A percentile compares a stretch with the other conserved stretches of the same genome.
Conservation (phyloP, 2,888 invertebrate genomes). For the Selenia dentaria region DNA sequence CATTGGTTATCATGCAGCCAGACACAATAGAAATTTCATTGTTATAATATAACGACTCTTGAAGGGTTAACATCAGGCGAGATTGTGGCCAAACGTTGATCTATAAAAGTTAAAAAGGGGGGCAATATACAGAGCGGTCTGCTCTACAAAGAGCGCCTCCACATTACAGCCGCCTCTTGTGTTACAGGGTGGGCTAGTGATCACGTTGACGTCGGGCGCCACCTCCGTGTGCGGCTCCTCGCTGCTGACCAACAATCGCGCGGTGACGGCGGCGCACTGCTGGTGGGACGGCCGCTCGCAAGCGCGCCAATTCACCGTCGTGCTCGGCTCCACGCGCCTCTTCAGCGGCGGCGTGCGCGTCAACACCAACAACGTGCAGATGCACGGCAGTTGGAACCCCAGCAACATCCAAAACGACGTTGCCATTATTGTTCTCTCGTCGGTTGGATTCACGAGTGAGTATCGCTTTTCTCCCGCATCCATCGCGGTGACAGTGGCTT, state of each 20-base stretch:
- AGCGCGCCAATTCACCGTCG: constrained; percentile 47
- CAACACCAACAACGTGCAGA: constrained; percentile 35
- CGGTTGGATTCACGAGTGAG: constrained; percentile 42
- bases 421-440: constrained; percentile 32
- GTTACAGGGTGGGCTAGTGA: constrained; percentile 35
- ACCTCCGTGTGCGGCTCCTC: constrained; percentile 46
- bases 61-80: too few relatives aligned
- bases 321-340: constrained; percentile 45
- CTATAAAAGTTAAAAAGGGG: too few relatives aligned
- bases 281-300: constrained; percentile 45
- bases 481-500: too few relatives aligned
- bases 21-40: too few relatives aligned
- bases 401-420: constrained; percentile 40
- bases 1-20: too few relatives aligned
- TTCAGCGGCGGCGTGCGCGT: constrained; percentile 44
- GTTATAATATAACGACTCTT: too few relatives aligned
- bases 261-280: constrained; percentile 50
- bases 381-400: constrained; percentile 38
- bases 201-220: constrained; percentile 39
- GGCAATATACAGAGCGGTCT: too few relatives aligned
- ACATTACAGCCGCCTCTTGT: neutral
- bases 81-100: too few relatives aligned
- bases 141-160: too few relatives aligned
- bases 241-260: constrained; percentile 39
- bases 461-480: neutral